phyloP scores from a whole-genome alignment of 2,113 vertebrate species.

The Gallinago media region DNA sequence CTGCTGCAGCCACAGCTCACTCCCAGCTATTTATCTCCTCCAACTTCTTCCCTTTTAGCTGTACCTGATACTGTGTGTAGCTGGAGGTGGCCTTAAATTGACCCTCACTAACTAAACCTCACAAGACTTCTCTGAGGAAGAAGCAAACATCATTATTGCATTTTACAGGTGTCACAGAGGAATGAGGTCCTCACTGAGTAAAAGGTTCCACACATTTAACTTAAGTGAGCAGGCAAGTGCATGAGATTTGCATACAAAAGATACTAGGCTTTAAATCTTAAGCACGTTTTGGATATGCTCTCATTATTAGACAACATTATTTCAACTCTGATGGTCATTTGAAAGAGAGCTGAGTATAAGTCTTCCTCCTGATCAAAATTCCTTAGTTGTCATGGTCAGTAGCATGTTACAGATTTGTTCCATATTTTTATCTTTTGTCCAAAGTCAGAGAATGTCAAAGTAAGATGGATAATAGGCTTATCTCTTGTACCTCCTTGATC shows the following conservation, averaged over 20 bases:
- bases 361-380: not conserved
- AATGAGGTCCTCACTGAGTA: not conserved
- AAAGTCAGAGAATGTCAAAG: constrained; percentile 31
- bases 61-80: not conserved
- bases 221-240: not conserved
- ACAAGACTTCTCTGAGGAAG: not conserved
- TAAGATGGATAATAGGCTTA: not conserved
- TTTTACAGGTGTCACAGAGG: not conserved
- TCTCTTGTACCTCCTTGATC: constrained; percentile 11
- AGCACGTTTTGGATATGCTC: not conserved
- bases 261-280: not conserved
- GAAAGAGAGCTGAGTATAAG: not conserved
- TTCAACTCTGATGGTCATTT: not conserved
- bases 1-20: not conserved
- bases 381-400: not conserved
- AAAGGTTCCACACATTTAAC: not conserved
- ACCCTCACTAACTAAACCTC: not conserved
- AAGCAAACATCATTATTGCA: not conserved
- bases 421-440: not conserved
- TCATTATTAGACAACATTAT: not conserved
- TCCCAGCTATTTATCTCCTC: not conserved
- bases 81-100: not conserved
- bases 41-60: not conserved
- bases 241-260: not conserved
- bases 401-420: not conserved